Evolutionary conservation across 1,140 invertebrate species (phyloP), one percentile per base, ranked within the genome.

Genomic region (Hormaphis cornu): DNA sequence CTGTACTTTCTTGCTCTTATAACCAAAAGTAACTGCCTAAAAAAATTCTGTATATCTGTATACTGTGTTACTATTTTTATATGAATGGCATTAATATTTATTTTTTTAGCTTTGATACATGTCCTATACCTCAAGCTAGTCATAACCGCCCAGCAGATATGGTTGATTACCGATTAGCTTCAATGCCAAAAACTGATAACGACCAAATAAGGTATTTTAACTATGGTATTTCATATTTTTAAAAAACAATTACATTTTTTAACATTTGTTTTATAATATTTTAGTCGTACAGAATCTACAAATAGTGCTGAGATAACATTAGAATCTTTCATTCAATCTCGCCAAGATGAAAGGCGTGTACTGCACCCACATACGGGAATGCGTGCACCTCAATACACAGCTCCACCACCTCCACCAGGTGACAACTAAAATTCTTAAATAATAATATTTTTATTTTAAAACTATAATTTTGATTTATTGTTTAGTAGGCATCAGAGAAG

Each of bases 241-340:
- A 37, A 14, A 1, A 22, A 24, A 40, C n/a, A 35, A 35, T 35
- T 56, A 12, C 2, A 30, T 16, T 18, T 35, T 7, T 40, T 16
- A 16, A 37, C n/a, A 3, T 4, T 9, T 9, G n/a, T 40, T 24
- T 40, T 7, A n/a, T n/a, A 8, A 26, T n/a, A 33, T 7, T 35
- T 10, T 50, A 66, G 61, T 35, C 44, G 18, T 30, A 33, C 28
- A 16, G 61, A 66, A 50, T 16, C 42, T 50, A 50, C 26, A 22
- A 66, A 48, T 18, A 66, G 18, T 35, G 48, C 61, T 66, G 61
- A 83, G 73, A 79, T 85, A 1, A 89, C 87, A 1, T 78, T 89
- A 6, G 86, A 89, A 78, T 85, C 88, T 76, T 82, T 89, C 73
- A 89, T 89, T 86, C 78, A 87, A 48, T 81, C 83, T 69, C 84